These are phyloP conservation scores for Stramonita haemastoma DNA, from an alignment of 2,888 invertebrate genomes.

Conservation along the genomic window DNA sequence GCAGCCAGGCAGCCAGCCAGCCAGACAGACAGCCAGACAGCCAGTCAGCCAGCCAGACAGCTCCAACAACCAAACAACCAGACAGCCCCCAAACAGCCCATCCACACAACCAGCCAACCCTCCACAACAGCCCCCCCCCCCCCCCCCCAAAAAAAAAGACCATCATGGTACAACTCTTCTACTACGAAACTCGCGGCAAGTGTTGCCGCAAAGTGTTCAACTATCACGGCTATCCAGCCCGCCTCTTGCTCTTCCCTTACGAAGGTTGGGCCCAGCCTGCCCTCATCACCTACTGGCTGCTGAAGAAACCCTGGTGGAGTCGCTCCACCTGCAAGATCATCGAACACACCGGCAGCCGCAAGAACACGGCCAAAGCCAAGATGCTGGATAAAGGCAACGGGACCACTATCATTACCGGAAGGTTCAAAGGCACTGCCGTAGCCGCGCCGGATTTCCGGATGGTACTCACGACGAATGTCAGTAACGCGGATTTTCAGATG, in stretches of 20 bases:
- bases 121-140: too few species aligned
- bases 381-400: constrained; percentile 89
- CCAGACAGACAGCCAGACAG: too few species aligned
- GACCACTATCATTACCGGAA: constrained; percentile 88
- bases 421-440: constrained; percentile 81
- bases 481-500: constrained; percentile 91
- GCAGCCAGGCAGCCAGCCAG: too few species aligned
- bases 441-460: constrained; percentile 77
- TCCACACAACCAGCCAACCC: too few species aligned
- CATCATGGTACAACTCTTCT: constrained; percentile 83
- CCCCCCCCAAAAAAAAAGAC: too few species aligned
- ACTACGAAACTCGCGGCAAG: constrained; percentile 88
- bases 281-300: constrained; percentile 90
- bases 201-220: constrained; percentile 89
- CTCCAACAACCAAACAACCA: too few species aligned
- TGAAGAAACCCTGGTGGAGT: constrained; percentile 92
- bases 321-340: constrained; percentile 89
- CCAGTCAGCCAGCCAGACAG: too few species aligned
- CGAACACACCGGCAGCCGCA: constrained; percentile 88
- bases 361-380: constrained; percentile 87
- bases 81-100: too few species aligned
- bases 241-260: constrained; percentile 90
- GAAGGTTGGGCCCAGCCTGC: constrained; percentile 93
- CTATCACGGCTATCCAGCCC: constrained; percentile 89
- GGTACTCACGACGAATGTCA: constrained; percentile 90